Evolutionary conservation across 2,888 invertebrate genomes (phyloP).

Genomic region (Alentia gelatinosa): DNA sequence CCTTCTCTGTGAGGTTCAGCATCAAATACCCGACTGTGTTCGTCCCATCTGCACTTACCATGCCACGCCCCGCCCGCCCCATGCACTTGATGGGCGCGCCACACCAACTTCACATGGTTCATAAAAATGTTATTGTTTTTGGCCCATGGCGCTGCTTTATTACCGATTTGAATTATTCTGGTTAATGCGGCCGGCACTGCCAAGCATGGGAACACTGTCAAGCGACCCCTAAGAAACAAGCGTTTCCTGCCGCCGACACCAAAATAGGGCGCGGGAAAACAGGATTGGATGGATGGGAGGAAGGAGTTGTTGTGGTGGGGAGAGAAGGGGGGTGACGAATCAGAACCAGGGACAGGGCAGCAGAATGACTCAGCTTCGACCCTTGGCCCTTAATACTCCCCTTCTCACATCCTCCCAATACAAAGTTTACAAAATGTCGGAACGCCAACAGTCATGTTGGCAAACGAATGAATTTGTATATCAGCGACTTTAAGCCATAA

Average conservation of each 20-base stretch:
- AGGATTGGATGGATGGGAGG: background rate
- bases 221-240: background rate
- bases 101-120: background rate
- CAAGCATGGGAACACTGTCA: background rate
- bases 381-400: background rate
- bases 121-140: background rate
- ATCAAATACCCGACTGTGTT: too few species aligned
- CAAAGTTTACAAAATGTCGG: too few species aligned
- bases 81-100: background rate
- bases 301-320: background rate
- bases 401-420: background rate
- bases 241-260: background rate
- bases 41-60: background rate
- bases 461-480: too few species aligned
- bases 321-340: background rate
- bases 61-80: background rate
- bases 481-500: too few species aligned
- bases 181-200: background rate
- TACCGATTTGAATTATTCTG: conserved; percentile 33
- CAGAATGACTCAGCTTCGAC: too few species aligned
- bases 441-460: too few species aligned
- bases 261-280: background rate
- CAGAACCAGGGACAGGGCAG: too few species aligned
- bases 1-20: too few species aligned
- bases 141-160: background rate